These are phyloP conservation scores for Poeciliopsis occidentalis DNA, from an alignment of 2,113 vertebrate species.

Conservation along the genomic window DNA sequence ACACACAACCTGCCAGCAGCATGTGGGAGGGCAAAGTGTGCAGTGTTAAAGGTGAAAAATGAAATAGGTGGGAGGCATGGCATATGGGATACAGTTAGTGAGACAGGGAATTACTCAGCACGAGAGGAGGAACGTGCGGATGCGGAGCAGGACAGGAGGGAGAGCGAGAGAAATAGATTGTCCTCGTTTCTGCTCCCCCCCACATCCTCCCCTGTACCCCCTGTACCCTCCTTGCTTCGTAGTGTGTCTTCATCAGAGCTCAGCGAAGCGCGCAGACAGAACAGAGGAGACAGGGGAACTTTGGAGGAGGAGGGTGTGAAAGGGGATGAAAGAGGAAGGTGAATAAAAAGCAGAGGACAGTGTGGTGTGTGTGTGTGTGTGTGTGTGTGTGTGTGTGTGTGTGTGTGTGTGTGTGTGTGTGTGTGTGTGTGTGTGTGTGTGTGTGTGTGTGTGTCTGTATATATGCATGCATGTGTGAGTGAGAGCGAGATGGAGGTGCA, in stretches of 20 bases:
- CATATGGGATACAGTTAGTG: constrained; percentile 49
- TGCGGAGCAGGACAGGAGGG: constrained; percentile 30
- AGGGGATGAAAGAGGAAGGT: constrained; percentile 55
- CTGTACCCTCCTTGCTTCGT: constrained; percentile 58
- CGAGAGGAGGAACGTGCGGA: constrained; percentile 33
- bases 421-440: no score
- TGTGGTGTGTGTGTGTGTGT: neutral
- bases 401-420: no score
- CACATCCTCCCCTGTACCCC: constrained; percentile 58
- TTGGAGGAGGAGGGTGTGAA: constrained; percentile 44
- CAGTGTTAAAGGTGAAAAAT: constrained; percentile 64
- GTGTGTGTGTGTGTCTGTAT: no score
- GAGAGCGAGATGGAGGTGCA: constrained; percentile 60
- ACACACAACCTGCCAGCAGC: constrained; percentile 40
- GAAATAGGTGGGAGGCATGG: constrained; percentile 52
- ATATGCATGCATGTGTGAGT: no score
- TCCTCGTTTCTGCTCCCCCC: constrained; percentile 68
- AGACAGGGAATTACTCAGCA: constrained; percentile 56
- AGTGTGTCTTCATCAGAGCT: constrained; percentile 77
- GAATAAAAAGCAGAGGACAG: constrained; percentile 65
- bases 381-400: neutral
- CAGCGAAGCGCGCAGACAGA: constrained; percentile 61
- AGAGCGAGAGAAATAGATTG: constrained; percentile 69
- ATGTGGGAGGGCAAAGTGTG: constrained; percentile 52
- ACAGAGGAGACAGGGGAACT: constrained; percentile 50